A percentile compares a stretch with the other conserved stretches of the same genome.
Conservation (phyloP, 2,113 vertebrate genomes). For the Prunella fulvescens region DNA sequence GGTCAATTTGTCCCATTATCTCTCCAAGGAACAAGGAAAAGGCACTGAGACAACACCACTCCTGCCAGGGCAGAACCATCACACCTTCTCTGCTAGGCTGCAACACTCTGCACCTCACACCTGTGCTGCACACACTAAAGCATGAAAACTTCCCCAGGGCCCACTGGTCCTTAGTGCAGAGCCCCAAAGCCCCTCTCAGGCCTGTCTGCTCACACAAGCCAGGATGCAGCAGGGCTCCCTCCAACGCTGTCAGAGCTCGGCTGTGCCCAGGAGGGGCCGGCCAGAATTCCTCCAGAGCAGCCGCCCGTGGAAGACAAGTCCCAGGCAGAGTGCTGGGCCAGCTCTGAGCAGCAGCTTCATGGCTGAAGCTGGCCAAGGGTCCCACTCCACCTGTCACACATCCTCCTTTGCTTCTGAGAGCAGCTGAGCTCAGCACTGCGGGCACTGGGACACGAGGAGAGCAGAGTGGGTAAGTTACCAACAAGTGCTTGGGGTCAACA, state of each 20-base stretch:
- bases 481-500: background rate
- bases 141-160: background rate
- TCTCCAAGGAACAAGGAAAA: background rate
- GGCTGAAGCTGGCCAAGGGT: background rate
- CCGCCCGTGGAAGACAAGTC: background rate
- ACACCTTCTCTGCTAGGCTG: background rate
- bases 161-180: background rate
- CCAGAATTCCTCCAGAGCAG: background rate
- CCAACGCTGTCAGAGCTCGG: fast-evolving
- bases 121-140: background rate
- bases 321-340: fast-evolving
- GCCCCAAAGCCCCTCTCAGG: background rate
- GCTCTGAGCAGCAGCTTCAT: background rate
- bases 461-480: background rate
- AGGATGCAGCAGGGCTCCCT: background rate
- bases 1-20: background rate
- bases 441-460: background rate
- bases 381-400: background rate
- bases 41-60: background rate
- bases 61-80: background rate
- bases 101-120: background rate
- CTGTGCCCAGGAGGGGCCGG: background rate
- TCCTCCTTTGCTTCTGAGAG: fast-evolving
- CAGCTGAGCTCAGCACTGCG: fast-evolving
- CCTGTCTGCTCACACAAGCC: background rate